Percentiles rank a stretch among this genome's conserved stretches.
Evolutionary conservation across 1,140 invertebrate species (phyloP).

Genomic region (Octopus sinensis): DNA sequence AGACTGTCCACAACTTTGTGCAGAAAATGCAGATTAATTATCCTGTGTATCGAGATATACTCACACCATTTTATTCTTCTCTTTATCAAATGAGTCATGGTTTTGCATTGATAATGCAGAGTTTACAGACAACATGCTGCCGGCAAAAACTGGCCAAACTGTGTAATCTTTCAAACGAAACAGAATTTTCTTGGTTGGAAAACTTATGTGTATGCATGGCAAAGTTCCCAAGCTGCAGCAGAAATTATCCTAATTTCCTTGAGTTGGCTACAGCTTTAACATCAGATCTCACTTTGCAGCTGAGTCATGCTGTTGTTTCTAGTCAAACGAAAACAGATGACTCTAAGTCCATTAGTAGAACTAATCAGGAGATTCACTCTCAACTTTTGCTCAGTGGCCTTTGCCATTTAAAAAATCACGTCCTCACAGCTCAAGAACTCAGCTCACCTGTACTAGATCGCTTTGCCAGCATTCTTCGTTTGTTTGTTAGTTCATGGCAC

Average conservation of each 20-base stretch:
- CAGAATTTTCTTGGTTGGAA: slow-evolving; percentile 15
- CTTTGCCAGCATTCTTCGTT: slow-evolving; percentile 36
- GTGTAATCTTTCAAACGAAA: neutral
- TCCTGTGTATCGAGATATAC: slow-evolving; percentile 43
- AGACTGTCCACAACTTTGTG: slow-evolving; percentile 36
- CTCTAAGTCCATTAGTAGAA: neutral
- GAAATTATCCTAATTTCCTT: slow-evolving; percentile 26
- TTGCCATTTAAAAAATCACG: slow-evolving; percentile 34
- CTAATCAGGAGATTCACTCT: slow-evolving; percentile 9
- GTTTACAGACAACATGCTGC: neutral
- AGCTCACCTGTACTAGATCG: slow-evolving; percentile 29
- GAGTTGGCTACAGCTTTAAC: slow-evolving; percentile 29
- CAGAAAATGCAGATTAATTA: slow-evolving; percentile 33
- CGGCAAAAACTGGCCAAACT: neutral
- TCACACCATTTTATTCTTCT: slow-evolving; percentile 40
- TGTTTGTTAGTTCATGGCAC: slow-evolving; percentile 69
- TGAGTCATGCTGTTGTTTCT: slow-evolving; percentile 12
- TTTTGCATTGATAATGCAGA: slow-evolving; percentile 3
- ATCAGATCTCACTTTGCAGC: slow-evolving; percentile 18
- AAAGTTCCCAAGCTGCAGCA: slow-evolving; percentile 35
- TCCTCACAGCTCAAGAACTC: slow-evolving; percentile 32
- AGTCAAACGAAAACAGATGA: neutral
- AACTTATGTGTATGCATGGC: slow-evolving; percentile 23
- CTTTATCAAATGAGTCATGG: slow-evolving; percentile 28
- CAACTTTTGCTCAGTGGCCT: slow-evolving; percentile 44